Percentiles rank a stretch among this genome's conserved stretches.
Conservation (phyloP, 2,113 vertebrate genomes). For the Thamnaconus septentrionalis region DNA sequence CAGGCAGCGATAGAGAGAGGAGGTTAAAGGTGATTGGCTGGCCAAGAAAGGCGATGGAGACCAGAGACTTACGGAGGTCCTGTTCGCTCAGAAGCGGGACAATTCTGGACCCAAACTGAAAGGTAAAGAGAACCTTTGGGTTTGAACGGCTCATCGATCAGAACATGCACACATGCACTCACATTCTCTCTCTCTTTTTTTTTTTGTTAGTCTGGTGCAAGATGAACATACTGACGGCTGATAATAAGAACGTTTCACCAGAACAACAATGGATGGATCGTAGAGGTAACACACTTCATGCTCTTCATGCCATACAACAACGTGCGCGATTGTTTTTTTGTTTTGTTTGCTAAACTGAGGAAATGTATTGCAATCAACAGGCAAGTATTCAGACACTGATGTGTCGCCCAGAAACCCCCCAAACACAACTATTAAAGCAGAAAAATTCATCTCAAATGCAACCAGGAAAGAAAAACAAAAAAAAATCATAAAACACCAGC, state of each 20-base stretch:
- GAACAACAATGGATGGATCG: constrained; percentile 44
- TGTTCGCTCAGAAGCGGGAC: constrained; percentile 93
- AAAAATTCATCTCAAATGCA: constrained; percentile 29
- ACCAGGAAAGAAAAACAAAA: neutral
- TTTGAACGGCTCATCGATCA: constrained; percentile 74
- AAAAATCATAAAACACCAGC: constrained; percentile 27
- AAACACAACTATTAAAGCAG: constrained; percentile 1
- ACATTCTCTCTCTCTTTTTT: constrained; percentile 28
- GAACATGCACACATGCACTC: constrained; percentile 68
- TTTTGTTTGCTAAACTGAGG: too few species aligned
- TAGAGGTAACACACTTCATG: constrained; percentile 41
- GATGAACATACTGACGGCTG: constrained; percentile 44
- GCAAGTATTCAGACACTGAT: neutral
- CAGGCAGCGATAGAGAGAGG: constrained; percentile 44
- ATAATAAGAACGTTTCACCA: constrained; percentile 19
- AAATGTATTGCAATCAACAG: constrained; percentile 13
- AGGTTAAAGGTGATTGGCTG: constrained; percentile 46
- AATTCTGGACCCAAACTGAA: constrained; percentile 95
- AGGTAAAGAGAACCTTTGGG: constrained; percentile 89
- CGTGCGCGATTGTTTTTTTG: too few species aligned
- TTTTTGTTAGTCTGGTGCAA: constrained; percentile 69
- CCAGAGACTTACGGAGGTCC: constrained; percentile 89
- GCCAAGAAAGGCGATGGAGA: constrained; percentile 63
- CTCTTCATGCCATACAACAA: constrained; percentile 21
- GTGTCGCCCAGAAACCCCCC: neutral